Conservation (phyloP, 1,140 invertebrate genomes). For the Ceratina australensis region DNA sequence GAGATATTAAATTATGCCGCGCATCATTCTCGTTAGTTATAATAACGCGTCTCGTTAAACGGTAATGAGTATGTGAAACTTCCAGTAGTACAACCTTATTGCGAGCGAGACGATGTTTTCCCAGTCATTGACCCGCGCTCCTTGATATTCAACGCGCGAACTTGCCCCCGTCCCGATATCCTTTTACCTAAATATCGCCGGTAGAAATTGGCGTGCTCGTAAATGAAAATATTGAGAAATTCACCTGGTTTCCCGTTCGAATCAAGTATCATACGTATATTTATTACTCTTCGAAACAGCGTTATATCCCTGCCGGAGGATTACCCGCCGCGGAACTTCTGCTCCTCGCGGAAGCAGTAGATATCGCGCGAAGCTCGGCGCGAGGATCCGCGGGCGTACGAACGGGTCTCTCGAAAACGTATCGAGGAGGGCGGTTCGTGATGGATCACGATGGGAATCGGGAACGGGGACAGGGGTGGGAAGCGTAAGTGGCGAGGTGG, state of each 20-base stretch:
- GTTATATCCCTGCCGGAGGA: neutral
- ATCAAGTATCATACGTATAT: too few species aligned
- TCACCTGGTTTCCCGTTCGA: too few species aligned
- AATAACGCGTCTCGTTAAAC: neutral
- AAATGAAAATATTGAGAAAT: too few species aligned
- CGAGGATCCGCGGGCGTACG: constrained; percentile 1
- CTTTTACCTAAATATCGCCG: too few species aligned
- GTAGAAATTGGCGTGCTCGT: too few species aligned
- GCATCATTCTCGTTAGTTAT: neutral
- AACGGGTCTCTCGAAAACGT: constrained; percentile 34
- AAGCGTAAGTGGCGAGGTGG: constrained; percentile 6
- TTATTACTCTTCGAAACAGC: neutral
- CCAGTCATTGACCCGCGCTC: neutral
- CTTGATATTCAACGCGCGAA: too few species aligned
- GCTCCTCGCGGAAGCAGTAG: neutral
- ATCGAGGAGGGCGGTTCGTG: constrained; percentile 23
- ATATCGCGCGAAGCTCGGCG: neutral
- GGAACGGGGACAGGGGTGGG: too few species aligned
- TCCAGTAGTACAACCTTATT: neutral
- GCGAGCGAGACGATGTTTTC: neutral
- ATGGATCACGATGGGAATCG: constrained; percentile 25
- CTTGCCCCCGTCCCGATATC: too few species aligned
- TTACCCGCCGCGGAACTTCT: too few species aligned
- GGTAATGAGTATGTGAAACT: neutral
- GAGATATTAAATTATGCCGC: neutral